A percentile compares a stretch with the other conserved stretches of the same genome.
Conservation (phyloP, 2,113 vertebrate genomes). For the Pao palembangensis region DNA sequence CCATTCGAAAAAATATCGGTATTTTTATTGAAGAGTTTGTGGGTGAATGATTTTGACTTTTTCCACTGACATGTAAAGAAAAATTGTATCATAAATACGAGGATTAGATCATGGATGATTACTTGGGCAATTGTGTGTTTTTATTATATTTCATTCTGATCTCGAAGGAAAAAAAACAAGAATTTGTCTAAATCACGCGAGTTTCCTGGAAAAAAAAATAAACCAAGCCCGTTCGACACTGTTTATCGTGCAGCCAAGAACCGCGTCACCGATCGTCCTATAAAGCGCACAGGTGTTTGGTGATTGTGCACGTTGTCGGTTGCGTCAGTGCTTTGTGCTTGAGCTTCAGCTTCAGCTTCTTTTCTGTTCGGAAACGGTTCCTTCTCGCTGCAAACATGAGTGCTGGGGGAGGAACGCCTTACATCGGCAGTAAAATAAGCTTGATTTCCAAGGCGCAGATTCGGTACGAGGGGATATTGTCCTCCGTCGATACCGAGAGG, state of each 20-base stretch:
- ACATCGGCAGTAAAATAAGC: constrained; percentile 91
- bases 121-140: too few species aligned
- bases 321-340: background rate
- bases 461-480: constrained; percentile 89
- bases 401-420: constrained; percentile 81
- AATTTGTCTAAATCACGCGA: background rate
- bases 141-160: too few species aligned
- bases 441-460: constrained; percentile 92
- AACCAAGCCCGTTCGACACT: constrained; percentile 11
- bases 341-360: background rate
- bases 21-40: too few species aligned
- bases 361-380: background rate
- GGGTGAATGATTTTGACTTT: too few species aligned
- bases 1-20: too few species aligned
- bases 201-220: background rate
- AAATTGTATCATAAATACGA: too few species aligned
- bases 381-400: constrained; percentile 74
- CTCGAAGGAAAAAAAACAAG: too few species aligned
- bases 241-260: background rate
- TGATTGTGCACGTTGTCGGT: constrained; percentile 22
- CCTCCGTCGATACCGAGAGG: constrained; percentile 91
- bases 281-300: constrained; percentile 51
- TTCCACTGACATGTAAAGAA: too few species aligned
- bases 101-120: too few species aligned
- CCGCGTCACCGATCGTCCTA: constrained; percentile 5